These are phyloP conservation scores for Heterodera schachtii DNA, from an alignment of 1,140 invertebrate species.

Conservation along the genomic window DNA sequence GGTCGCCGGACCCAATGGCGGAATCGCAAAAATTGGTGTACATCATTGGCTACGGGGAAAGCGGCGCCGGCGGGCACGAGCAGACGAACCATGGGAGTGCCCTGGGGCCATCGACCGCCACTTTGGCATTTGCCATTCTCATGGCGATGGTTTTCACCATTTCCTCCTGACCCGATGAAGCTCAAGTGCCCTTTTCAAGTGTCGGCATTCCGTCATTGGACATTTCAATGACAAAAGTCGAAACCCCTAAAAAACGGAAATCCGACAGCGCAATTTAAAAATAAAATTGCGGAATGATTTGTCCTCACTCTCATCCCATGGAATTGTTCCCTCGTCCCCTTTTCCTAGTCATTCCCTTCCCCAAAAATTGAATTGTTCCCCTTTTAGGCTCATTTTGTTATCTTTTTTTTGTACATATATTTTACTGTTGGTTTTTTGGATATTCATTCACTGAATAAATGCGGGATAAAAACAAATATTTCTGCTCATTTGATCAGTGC, in stretches of 20 bases:
- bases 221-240: too few species aligned
- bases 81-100: not conserved
- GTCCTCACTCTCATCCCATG: too few species aligned
- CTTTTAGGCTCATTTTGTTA: not conserved
- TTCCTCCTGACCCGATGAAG: not conserved
- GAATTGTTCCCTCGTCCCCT: not conserved
- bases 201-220: too few species aligned
- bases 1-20: slow-evolving; percentile 24
- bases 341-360: not conserved
- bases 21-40: slow-evolving; percentile 28
- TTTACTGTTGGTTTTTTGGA: not conserved
- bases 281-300: too few species aligned
- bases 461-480: not conserved
- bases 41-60: slow-evolving; percentile 27
- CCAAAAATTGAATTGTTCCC: not conserved
- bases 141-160: not conserved
- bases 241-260: too few species aligned
- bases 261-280: too few species aligned
- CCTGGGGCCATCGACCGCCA: not conserved
- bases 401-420: not conserved
- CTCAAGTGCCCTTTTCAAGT: too few species aligned
- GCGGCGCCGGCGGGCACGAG: not conserved
- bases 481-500: not conserved
- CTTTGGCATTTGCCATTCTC: not conserved
- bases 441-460: not conserved